Evolutionary conservation across 2,113 vertebrate species (phyloP).

Genomic region (Apus apus): DNA sequence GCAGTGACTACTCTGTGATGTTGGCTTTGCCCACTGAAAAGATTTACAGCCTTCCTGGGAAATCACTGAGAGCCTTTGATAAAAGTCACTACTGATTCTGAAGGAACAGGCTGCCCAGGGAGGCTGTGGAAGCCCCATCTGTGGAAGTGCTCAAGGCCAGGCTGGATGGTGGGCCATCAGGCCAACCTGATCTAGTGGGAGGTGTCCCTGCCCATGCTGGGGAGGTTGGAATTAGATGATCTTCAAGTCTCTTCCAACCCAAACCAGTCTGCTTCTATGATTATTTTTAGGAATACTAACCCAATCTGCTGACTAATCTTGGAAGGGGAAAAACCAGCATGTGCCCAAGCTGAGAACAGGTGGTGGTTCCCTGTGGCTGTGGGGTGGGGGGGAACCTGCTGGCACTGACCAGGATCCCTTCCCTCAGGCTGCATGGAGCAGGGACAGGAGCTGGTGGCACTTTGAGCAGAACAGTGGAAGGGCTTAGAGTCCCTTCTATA

Average conservation of each 20-base stretch:
- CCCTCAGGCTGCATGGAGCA: not conserved
- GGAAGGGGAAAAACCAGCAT: not conserved
- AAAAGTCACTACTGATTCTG: not conserved
- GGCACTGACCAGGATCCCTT: not conserved
- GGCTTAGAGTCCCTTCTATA: not conserved
- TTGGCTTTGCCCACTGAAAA: fast-evolving
- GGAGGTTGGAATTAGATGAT: no score
- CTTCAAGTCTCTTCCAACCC: no score
- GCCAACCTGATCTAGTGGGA: no score
- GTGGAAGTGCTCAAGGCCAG: no score
- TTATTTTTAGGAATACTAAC: not conserved
- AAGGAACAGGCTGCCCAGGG: no score
- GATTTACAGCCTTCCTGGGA: not conserved
- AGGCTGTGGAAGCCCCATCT: not conserved
- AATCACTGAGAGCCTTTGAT: not conserved
- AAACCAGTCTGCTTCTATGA: not conserved
- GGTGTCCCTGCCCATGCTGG: no score
- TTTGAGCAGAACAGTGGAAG: not conserved
- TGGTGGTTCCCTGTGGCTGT: not conserved
- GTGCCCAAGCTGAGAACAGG: not conserved
- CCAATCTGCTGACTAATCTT: not conserved
- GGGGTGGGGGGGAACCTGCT: not conserved
- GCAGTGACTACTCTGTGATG: not conserved
- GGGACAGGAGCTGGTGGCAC: not conserved
- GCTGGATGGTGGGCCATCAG: no score